phyloP scores from a whole-genome alignment of 2,113 vertebrate genomes.

The Ploceus nigricollis region DNA sequence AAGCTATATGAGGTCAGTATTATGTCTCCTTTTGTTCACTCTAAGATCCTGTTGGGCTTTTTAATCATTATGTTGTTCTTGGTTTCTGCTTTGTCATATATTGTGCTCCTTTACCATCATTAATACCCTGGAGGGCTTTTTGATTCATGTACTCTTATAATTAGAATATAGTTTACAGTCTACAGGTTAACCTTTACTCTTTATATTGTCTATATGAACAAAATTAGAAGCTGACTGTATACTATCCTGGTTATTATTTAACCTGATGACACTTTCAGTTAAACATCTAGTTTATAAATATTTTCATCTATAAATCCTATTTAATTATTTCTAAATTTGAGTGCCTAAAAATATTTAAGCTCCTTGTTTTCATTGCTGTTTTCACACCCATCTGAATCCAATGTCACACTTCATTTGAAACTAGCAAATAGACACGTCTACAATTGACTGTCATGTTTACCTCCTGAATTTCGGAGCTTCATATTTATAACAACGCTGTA shows the following conservation, averaged over 20 bases:
- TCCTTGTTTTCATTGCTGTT: neutral
- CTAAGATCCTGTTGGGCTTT: neutral
- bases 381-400: neutral
- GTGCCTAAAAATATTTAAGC: neutral
- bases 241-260: neutral
- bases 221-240: constrained; percentile 3
- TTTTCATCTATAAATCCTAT: neutral
- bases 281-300: neutral
- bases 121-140: constrained; percentile 18
- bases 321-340: neutral
- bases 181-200: constrained; percentile 30
- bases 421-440: neutral
- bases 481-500: neutral
- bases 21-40: neutral
- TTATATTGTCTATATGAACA: constrained; percentile 6
- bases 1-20: neutral
- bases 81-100: constrained; percentile 7
- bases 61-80: neutral
- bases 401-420: neutral
- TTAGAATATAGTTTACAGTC: constrained; percentile 54
- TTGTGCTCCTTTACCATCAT: neutral
- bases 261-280: neutral
- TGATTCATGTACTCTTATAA: constrained; percentile 56
- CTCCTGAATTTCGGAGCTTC: neutral
- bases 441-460: neutral